phyloP scores from a whole-genome alignment of 2,113 vertebrate species.

The Myodes glareolus region DNA sequence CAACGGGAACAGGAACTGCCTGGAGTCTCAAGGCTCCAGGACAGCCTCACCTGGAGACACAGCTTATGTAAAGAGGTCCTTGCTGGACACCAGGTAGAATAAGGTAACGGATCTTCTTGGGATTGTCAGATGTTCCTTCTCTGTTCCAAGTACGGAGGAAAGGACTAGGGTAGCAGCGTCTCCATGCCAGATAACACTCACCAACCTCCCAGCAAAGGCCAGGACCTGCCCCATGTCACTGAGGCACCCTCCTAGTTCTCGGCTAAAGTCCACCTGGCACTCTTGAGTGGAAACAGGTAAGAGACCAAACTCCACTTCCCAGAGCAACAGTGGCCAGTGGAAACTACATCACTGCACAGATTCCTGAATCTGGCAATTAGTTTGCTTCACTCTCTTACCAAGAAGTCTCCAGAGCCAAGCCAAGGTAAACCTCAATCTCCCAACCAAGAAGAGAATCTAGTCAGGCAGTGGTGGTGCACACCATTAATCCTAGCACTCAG shows the following conservation, averaged over 20 bases:
- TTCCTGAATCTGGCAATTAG: not conserved
- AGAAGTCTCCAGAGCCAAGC: not conserved
- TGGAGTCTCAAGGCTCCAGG: not conserved
- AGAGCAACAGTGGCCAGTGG: conserved; percentile 28
- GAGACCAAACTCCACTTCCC: conserved; percentile 77
- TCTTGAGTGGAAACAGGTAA: conserved; percentile 42
- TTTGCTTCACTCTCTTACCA: not conserved
- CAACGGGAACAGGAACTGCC: not conserved
- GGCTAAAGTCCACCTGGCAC: conserved; percentile 81
- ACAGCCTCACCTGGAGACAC: not conserved
- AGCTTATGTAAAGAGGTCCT: not conserved
- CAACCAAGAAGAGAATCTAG: conserved; percentile 51
- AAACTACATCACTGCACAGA: not conserved
- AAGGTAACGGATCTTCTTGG: not conserved
- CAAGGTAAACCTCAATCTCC: not conserved
- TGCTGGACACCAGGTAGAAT: not conserved
- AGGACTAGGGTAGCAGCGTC: not conserved
- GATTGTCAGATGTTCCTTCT: not conserved
- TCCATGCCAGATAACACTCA: not conserved
- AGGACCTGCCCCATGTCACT: not conserved
- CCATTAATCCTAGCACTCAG: not conserved
- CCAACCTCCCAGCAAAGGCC: not conserved
- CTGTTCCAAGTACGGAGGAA: not conserved
- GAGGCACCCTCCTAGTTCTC: not conserved
- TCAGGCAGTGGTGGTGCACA: not conserved